Conservation (phyloP, 2,888 invertebrate species). For the Sesia bembeciformis region DNA sequence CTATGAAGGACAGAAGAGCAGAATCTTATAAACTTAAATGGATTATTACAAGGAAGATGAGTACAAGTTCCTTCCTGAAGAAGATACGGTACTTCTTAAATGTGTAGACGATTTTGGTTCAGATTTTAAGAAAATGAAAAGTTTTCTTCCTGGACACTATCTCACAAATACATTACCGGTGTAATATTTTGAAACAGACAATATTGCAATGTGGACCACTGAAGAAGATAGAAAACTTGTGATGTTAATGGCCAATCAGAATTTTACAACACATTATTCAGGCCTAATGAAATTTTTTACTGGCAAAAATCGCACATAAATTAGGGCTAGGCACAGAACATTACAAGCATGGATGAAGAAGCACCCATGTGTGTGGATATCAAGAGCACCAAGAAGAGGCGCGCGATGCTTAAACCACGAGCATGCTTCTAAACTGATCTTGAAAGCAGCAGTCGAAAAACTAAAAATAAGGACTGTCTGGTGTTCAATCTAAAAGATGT, state of each 20-base stretch:
- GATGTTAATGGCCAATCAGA: conserved; percentile 67
- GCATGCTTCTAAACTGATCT: conserved; percentile 17
- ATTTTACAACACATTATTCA: conserved; percentile 36
- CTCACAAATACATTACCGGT: conserved; percentile 76
- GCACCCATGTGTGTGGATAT: conserved; percentile 50
- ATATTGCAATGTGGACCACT: conserved; percentile 72
- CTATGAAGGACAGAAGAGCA: conserved; percentile 57
- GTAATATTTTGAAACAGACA: conserved; percentile 59
- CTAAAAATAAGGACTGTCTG: conserved; percentile 41
- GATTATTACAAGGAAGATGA: conserved; percentile 77
- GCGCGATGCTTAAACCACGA: conserved; percentile 38
- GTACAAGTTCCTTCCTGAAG: conserved; percentile 77
- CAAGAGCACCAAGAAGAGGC: conserved; percentile 48
- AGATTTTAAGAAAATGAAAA: conserved; percentile 74
- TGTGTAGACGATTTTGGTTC: conserved; percentile 76
- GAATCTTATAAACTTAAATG: conserved; percentile 74
- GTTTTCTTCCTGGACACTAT: conserved; percentile 75
- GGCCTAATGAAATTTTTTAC: conserved; percentile 66
- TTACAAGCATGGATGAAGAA: conserved; percentile 66
- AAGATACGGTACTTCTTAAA: conserved; percentile 78
- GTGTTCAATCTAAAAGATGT: conserved; percentile 23
- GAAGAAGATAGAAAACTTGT: conserved; percentile 77
- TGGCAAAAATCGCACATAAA: conserved; percentile 70
- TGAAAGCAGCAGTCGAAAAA: conserved; percentile 32
- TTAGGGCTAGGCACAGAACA: conserved; percentile 75